Conservation (phyloP, 2,113 vertebrate species). For the Clarias magur region DNA sequence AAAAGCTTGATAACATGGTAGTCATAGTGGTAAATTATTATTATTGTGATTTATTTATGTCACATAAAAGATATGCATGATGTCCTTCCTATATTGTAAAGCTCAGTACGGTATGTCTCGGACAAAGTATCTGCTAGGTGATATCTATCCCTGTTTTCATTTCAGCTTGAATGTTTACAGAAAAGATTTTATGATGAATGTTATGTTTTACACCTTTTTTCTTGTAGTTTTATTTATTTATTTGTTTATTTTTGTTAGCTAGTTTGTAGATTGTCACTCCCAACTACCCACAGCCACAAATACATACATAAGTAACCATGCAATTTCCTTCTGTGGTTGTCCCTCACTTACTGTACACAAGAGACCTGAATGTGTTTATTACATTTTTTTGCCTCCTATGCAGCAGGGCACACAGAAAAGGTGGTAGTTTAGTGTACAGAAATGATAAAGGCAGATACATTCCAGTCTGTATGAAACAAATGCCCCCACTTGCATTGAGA, state of each 20-base stretch:
- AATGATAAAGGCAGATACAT: slow-evolving; percentile 39
- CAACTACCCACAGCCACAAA: neutral
- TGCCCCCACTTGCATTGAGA: neutral
- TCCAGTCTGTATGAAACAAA: slow-evolving; percentile 23
- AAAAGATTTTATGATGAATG: slow-evolving; percentile 34
- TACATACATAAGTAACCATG: neutral
- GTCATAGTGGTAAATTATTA: slow-evolving; percentile 53
- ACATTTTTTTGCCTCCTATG: slow-evolving; percentile 26
- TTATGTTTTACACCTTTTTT: neutral
- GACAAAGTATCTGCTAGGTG: neutral
- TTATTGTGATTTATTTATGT: slow-evolving; percentile 41
- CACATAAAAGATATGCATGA: slow-evolving; percentile 52
- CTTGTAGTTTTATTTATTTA: neutral
- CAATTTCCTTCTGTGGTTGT: neutral
- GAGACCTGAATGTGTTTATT: slow-evolving; percentile 19
- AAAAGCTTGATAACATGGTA: neutral
- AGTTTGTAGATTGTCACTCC: neutral
- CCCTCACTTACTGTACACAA: neutral
- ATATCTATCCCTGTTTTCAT: slow-evolving; percentile 27
- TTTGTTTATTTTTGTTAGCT: no score
- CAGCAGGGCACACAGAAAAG: neutral
- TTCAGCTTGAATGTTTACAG: slow-evolving; percentile 6
- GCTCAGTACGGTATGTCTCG: neutral
- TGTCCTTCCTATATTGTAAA: slow-evolving; percentile 37
- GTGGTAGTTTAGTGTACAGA: neutral